Evolutionary conservation across 2,888 invertebrate genomes (phyloP).

Genomic region (Harmothoe impar): DNA sequence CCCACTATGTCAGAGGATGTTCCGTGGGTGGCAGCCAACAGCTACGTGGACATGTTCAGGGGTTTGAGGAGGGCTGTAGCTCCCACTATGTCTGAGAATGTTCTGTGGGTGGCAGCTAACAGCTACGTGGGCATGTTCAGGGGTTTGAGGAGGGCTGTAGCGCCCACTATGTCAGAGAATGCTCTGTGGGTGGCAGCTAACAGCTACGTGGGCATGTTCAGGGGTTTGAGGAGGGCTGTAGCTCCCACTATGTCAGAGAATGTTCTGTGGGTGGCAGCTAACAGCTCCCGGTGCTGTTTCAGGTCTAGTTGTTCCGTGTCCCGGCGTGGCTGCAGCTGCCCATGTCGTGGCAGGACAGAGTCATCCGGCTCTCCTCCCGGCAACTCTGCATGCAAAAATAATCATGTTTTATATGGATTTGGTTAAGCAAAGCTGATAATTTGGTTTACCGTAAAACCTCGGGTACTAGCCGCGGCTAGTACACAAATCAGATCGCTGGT

Average conservation of each 20-base stretch:
- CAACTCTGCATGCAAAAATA: background rate
- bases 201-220: constrained; percentile 14
- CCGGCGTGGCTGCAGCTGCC: background rate
- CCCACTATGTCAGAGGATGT: background rate
- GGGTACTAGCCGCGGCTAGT: too few relatives aligned
- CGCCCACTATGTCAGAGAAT: constrained; percentile 51
- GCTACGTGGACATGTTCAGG: too few relatives aligned
- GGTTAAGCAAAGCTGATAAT: too few relatives aligned
- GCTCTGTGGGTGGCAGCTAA: background rate
- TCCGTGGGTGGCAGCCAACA: too few relatives aligned
- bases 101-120: background rate
- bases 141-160: constrained; percentile 54
- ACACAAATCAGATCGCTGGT: too few relatives aligned
- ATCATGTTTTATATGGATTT: background rate
- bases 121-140: background rate
- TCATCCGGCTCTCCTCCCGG: constrained; percentile 38
- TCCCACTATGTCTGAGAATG: background rate
- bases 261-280: constrained; percentile 50
- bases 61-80: too few relatives aligned
- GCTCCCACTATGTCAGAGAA: constrained; percentile 55
- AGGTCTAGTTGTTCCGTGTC: constrained; percentile 28
- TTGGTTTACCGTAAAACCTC: too few relatives aligned
- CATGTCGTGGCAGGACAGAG: background rate
- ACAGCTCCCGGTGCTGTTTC: constrained; percentile 51
- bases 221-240: constrained; percentile 54